A percentile compares a stretch with the other conserved stretches of the same genome.
Conservation (phyloP, 1,140 invertebrate genomes). For the Drosophila burlai region DNA sequence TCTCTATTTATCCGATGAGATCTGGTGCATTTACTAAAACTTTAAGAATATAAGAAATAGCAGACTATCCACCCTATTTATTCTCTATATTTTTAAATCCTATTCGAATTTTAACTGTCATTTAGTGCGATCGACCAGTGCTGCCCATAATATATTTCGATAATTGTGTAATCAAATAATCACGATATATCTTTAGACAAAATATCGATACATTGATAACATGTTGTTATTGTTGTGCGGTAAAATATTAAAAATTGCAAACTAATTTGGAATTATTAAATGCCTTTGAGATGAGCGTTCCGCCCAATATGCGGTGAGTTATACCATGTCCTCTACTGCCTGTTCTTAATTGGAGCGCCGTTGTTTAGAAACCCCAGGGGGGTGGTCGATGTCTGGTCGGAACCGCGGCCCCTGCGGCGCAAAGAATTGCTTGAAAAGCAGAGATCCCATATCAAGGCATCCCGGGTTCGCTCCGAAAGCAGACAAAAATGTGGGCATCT, state of each 20-base stretch:
- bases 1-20: background rate
- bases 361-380: background rate
- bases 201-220: no score
- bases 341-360: background rate
- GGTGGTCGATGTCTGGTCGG: background rate
- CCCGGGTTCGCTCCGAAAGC: background rate
- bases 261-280: no score
- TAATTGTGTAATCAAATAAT: no score
- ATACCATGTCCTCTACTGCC: no score
- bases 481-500: background rate
- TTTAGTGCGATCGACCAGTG: background rate
- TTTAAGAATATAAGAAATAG: no score
- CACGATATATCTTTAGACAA: no score
- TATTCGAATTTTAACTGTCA: background rate
- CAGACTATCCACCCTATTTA: no score
- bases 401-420: slow-evolving; percentile 12
- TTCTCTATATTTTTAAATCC: background rate
- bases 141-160: background rate
- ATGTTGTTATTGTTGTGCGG: background rate
- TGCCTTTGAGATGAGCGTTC: background rate
- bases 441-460: background rate
- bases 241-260: slow-evolving; percentile 4
- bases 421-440: slow-evolving; percentile 33
- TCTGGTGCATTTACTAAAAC: background rate
- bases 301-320: background rate